A percentile compares a stretch with the other conserved stretches of the same genome.
phyloP scores from a whole-genome alignment of 2,113 vertebrate species.

The Tringa solitaria region DNA sequence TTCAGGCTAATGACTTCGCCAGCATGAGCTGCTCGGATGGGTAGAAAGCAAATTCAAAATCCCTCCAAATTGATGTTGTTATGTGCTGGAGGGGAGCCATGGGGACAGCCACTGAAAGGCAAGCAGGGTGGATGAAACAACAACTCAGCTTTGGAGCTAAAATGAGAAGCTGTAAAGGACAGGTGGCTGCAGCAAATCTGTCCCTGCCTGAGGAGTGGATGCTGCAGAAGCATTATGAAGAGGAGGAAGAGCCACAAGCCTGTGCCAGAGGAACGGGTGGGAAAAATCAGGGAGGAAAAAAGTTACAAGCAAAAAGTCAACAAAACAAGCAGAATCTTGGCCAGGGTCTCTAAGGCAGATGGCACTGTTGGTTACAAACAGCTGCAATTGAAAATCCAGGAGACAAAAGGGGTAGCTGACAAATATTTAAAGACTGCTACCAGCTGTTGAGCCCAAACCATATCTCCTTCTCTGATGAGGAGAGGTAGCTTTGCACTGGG shows the following conservation, averaged over 20 bases:
- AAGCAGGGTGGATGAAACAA: not conserved
- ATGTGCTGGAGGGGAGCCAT: not conserved
- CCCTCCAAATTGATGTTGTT: not conserved
- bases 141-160: not conserved
- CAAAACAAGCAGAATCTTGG: not conserved
- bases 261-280: not conserved
- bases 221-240: not conserved
- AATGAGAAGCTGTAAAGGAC: not conserved
- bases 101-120: not conserved
- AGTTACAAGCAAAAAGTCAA: not conserved
- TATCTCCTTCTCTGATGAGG: not conserved
- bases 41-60: not conserved
- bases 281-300: not conserved
- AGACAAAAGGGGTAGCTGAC: conserved; percentile 16
- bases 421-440: conserved; percentile 47
- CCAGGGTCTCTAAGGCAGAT: conserved; percentile 47
- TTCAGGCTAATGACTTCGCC: not conserved
- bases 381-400: conserved; percentile 47
- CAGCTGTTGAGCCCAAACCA: not conserved
- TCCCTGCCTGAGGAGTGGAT: not conserved
- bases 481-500: not conserved
- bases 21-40: rapidly evolving
- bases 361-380: conserved; percentile 33
- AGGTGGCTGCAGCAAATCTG: not conserved
- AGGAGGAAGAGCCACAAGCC: not conserved